Base-by-base conservation (phyloP, 2,888 invertebrate genomes). In the Drosophila subsilvestris region DNA sequence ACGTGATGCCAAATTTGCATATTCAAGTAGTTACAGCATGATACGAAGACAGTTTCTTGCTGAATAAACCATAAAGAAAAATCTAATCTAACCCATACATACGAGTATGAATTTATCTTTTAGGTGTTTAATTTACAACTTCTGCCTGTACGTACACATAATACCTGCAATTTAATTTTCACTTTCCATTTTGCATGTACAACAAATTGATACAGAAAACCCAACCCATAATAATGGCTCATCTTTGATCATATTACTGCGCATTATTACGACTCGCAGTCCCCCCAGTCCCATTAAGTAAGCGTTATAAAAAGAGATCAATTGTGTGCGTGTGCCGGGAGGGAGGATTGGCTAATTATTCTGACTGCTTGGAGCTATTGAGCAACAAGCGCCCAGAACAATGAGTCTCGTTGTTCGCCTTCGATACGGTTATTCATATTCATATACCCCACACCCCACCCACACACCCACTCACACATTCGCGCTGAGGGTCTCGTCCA, bases 361-460 rank as follows among this genome's bases (percentile, higher is more conserved):
- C 56, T 66, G 18, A 66, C 43, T 55, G 25, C 29, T 48, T 47
- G 22, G 47, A 44, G 22, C 63, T 42, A 53, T 65, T 65, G 65
- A 65, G 63, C 54, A 65, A 65, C 63, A 53, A 25, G 27, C 45
- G 44, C 17, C 32, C 50, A 50, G 57, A 58, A 84, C 85, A 82
- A 82, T 82, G 81, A 56, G 62, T 55, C 53, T 78, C 25, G 60
- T 86, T 80, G 83, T 79, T 72, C 74, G 73, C 49, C 58, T 71
- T 79, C 62, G 57, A 45, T 50, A 44, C 53, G 65, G 63, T 68
- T 71, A 69, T 45, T 63, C 62, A 65, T 76, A 65, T 22, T 51
- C 63, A 59, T 48, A 58, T 37, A 6, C 25, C 5, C 25, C 6
- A 6, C 25, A 6, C 25, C 25, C 25, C 25, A 22, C 22, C 20